Conservation (phyloP, 2,888 invertebrate species). For the Tetramorium bicarinatum region DNA sequence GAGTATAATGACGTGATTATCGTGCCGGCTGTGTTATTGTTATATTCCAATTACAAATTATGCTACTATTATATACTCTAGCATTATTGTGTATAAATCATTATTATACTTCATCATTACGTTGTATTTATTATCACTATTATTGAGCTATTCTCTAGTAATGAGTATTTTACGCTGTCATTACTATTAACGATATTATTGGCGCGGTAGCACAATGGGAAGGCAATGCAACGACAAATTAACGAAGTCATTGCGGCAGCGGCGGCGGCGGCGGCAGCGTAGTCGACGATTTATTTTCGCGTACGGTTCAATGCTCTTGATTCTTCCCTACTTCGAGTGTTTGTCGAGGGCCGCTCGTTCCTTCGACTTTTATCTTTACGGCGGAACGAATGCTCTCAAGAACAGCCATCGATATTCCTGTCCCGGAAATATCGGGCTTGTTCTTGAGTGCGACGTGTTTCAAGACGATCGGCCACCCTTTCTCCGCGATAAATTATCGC, state of each 20-base stretch:
- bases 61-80: neutral
- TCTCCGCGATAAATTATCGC: constrained; percentile 37
- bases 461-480: constrained; percentile 41
- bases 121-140: neutral
- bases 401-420: constrained; percentile 58
- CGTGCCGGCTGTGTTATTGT: neutral
- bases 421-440: constrained; percentile 54
- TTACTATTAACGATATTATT: constrained; percentile 16
- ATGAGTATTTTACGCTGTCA: neutral
- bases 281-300: constrained; percentile 54
- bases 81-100: neutral
- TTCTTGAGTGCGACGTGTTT: constrained; percentile 46
- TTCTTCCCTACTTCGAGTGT: constrained; percentile 45
- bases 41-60: neutral
- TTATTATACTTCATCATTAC: neutral
- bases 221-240: constrained; percentile 29
- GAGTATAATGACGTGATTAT: neutral
- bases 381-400: constrained; percentile 55
- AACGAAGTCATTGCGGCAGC: constrained; percentile 31
- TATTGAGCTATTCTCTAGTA: neutral
- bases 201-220: neutral
- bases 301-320: constrained; percentile 53
- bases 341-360: constrained; percentile 50
- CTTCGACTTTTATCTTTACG: constrained; percentile 52
- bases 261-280: constrained; percentile 17